Evolutionary conservation across 1,140 invertebrate genomes (phyloP).

Genomic region (Belonocnema kinseyi): DNA sequence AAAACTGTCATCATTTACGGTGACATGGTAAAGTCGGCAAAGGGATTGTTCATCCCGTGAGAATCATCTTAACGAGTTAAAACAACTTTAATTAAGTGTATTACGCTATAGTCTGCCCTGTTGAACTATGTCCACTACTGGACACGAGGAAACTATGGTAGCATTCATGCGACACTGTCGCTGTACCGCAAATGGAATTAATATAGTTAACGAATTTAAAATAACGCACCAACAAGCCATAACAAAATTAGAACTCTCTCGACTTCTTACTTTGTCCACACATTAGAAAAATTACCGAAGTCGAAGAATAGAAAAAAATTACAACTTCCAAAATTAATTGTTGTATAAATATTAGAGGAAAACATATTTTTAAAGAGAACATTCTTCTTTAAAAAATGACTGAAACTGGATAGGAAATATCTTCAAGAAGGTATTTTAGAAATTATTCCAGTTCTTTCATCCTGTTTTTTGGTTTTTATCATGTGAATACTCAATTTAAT

Average conservation of each 20-base stretch:
- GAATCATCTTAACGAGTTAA: slow-evolving; percentile 65
- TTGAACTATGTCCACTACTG: slow-evolving; percentile 56
- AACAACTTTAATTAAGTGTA: slow-evolving; percentile 70
- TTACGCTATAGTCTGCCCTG: slow-evolving; percentile 54
- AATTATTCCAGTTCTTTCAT: too few relatives aligned
- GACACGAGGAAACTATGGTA: slow-evolving; percentile 50
- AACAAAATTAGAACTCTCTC: neutral
- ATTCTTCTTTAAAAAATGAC: too few relatives aligned
- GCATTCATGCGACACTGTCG: neutral
- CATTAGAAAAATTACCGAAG: too few relatives aligned
- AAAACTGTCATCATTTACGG: slow-evolving; percentile 29
- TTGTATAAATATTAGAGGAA: too few relatives aligned
- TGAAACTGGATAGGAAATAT: too few relatives aligned
- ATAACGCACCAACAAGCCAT: neutral
- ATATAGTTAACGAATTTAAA: neutral
- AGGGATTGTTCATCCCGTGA: slow-evolving; percentile 64
- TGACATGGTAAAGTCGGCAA: slow-evolving; percentile 41
- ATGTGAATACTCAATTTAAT: too few relatives aligned
- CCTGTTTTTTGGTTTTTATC: too few relatives aligned
- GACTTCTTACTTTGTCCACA: too few relatives aligned
- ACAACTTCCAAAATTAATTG: too few relatives aligned
- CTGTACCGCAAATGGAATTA: neutral
- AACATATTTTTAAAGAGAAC: too few relatives aligned
- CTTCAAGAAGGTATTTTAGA: too few relatives aligned
- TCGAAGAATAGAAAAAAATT: too few relatives aligned